Evolutionary conservation across 2,113 vertebrate species (phyloP), one percentile per base, ranked within the genome.

Genomic region (Syngnathus typhle): DNA sequence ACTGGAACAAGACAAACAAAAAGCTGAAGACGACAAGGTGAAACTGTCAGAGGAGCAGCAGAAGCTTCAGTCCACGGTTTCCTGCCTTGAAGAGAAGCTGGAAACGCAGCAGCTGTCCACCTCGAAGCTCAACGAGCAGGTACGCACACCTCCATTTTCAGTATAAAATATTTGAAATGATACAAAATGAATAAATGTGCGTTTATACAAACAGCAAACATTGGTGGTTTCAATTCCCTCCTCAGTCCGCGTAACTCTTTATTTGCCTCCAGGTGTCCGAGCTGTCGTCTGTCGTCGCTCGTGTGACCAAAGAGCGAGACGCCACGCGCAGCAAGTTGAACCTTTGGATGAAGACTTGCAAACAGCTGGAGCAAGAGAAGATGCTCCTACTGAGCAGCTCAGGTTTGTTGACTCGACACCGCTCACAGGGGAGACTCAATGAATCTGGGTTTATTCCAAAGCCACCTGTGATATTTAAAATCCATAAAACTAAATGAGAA

Each of bases 331-430:
- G 85, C 77, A 87, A 92, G 83, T 86, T 93, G 46, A 88, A 83
- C 61, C 83, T 92, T 15, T 92, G 92, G 91, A 93, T 95, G 85
- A 93, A 93, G 75, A 90, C 88, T 10, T 95, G 90, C 86, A 92
- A 92, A 77, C 90, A 93, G 73, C 82, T 95, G 84, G 92, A 96
- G 81, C 83, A 88, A 71, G 94, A 96, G 80, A 96, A 94, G 59
- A 82, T 90, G 70, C 18, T 51, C 2, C 58, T 95, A 68, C 68
- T 92, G 61, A 88, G 85, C 69, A 79, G 46, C 49, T 63, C 83
- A 78, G 86, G 88, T 89, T 47, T 32, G 62, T 47, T 64, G 1
- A 1, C 18, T 1, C 5, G 23, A 59, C 56, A 6, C 36, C 16
- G 27, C 27, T 32, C 27, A 3, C 27, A 32, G 27, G 27, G 27